These are phyloP conservation scores for Loxodonta africana DNA, from an alignment of 2,113 vertebrate species.

Conservation along the genomic window DNA sequence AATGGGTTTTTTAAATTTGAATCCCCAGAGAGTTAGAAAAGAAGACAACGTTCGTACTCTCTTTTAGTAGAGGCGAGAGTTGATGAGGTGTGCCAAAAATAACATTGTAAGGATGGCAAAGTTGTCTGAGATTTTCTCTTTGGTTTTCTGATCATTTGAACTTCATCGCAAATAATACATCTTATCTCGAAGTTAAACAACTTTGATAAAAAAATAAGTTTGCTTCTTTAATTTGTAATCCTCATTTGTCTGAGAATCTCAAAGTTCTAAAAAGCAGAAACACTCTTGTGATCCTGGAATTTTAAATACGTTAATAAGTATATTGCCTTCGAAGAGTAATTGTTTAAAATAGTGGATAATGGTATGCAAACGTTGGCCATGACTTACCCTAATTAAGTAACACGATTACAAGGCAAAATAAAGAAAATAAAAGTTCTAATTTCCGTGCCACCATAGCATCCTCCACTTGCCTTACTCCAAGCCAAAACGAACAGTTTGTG, in stretches of 20 bases:
- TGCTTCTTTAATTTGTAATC: constrained; percentile 48
- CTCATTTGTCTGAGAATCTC: constrained; percentile 49
- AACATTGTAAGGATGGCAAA: neutral
- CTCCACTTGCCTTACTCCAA: constrained; percentile 54
- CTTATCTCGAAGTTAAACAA: neutral
- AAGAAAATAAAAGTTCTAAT: constrained; percentile 75
- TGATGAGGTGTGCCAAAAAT: fast-evolving
- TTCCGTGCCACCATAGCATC: neutral
- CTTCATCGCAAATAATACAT: neutral
- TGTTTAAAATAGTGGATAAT: constrained; percentile 63
- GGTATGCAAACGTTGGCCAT: constrained; percentile 57
- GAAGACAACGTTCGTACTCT: neutral
- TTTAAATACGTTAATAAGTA: constrained; percentile 64
- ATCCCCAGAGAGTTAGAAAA: neutral
- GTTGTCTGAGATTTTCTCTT: neutral
- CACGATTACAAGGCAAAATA: constrained; percentile 45
- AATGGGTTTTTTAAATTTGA: neutral
- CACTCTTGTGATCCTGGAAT: neutral
- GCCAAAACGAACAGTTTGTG: constrained; percentile 23
- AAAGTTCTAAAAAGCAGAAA: constrained; percentile 55
- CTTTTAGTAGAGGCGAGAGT: neutral
- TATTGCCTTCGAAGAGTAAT: constrained; percentile 69
- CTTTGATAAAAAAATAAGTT: constrained; percentile 5
- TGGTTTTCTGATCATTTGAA: neutral
- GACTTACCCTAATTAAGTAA: constrained; percentile 80